Evolutionary conservation across 1,140 invertebrate genomes (phyloP).

Genomic region (Drusus annulatus): DNA sequence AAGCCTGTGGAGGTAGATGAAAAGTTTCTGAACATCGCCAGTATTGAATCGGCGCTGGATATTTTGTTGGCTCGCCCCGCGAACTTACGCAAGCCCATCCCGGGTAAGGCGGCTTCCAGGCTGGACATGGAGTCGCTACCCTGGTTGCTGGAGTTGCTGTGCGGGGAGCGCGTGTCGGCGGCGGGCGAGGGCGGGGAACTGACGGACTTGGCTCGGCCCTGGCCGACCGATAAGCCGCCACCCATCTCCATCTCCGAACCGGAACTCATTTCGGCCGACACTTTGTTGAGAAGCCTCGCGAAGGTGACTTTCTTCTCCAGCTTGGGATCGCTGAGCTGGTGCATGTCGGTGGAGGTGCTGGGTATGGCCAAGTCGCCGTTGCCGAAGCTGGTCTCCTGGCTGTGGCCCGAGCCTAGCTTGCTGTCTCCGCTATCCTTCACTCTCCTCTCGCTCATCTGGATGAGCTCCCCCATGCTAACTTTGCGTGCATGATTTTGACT

Average conservation of each 20-base stretch:
- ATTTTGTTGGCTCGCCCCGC: slow-evolving; percentile 70
- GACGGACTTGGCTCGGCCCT: slow-evolving; percentile 65
- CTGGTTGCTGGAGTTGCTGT: slow-evolving; percentile 78
- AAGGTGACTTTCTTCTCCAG: slow-evolving; percentile 84
- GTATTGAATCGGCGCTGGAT: slow-evolving; percentile 81
- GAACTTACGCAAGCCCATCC: slow-evolving; percentile 68
- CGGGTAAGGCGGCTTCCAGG: slow-evolving; percentile 73
- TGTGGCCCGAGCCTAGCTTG: slow-evolving; percentile 62
- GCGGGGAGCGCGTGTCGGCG: slow-evolving; percentile 73
- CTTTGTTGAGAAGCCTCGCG: slow-evolving; percentile 79
- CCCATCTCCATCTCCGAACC: slow-evolving; percentile 77
- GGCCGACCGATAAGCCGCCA: slow-evolving; percentile 60
- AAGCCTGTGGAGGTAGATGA: slow-evolving; percentile 72
- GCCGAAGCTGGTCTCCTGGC: slow-evolving; percentile 74
- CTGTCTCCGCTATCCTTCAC: slow-evolving; percentile 58
- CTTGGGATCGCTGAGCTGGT: slow-evolving; percentile 74
- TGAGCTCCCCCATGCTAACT: slow-evolving; percentile 78
- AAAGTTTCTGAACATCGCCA: slow-evolving; percentile 82
- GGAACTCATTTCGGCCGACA: slow-evolving; percentile 81
- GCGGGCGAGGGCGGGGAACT: slow-evolving; percentile 71
- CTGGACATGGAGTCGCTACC: slow-evolving; percentile 80
- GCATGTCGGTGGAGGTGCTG: slow-evolving; percentile 69
- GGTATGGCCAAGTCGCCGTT: slow-evolving; percentile 65
- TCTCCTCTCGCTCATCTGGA: slow-evolving; percentile 77
- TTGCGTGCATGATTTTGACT: slow-evolving; percentile 71